Conservation (phyloP, 2,113 vertebrate genomes). For the Vombatus ursinus region DNA sequence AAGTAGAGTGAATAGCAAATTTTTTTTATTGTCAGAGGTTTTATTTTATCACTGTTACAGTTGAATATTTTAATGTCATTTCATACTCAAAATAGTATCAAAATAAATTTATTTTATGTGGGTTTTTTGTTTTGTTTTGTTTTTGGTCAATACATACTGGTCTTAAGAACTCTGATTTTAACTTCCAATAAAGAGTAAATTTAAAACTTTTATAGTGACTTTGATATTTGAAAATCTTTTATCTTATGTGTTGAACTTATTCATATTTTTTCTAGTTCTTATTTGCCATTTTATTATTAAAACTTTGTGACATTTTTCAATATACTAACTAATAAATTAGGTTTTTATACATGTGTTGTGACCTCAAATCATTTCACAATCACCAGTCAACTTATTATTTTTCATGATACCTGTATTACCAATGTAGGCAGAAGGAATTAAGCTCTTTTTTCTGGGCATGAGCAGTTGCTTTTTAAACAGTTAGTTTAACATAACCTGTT, state of each 20-base stretch:
- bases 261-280: slow-evolving; percentile 24
- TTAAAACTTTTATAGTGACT: slow-evolving; percentile 9
- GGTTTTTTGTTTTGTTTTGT: too few relatives aligned
- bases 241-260: slow-evolving; percentile 29
- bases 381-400: not conserved
- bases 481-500: slow-evolving; percentile 2
- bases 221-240: not conserved
- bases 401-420: not conserved
- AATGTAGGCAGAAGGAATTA: not conserved
- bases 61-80: not conserved
- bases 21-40: slow-evolving; percentile 21
- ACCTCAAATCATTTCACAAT: not conserved
- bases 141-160: not conserved
- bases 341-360: not conserved
- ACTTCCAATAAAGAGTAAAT: slow-evolving; percentile 47
- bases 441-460: slow-evolving; percentile 28
- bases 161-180: slow-evolving; percentile 29
- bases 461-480: slow-evolving; percentile 3
- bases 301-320: not conserved
- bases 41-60: slow-evolving; percentile 42
- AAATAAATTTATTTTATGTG: not conserved
- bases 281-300: not conserved
- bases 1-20: slow-evolving; percentile 13
- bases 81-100: slow-evolving; percentile 22
- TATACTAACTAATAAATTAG: not conserved